A percentile compares a stretch with the other conserved stretches of the same genome.
These are phyloP conservation scores for Gymnarchus niloticus DNA, from an alignment of 2,113 vertebrate genomes.

Conservation along the genomic window DNA sequence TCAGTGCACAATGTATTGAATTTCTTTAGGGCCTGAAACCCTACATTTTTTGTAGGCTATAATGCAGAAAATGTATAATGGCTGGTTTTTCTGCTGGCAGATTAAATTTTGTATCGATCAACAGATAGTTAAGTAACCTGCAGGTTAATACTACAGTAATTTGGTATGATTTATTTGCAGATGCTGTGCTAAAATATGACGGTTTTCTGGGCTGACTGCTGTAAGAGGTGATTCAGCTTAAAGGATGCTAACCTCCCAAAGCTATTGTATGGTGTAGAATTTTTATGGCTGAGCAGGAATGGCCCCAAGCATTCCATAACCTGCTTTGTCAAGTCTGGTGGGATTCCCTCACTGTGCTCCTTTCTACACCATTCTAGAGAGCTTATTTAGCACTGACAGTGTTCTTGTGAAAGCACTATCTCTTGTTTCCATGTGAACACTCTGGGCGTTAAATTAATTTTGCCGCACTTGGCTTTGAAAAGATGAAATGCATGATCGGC, in stretches of 20 bases:
- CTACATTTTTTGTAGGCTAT: background rate
- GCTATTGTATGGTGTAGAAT: background rate
- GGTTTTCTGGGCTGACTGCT: background rate
- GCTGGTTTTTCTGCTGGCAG: background rate
- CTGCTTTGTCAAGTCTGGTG: background rate
- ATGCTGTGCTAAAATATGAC: no score
- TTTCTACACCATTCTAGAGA: background rate
- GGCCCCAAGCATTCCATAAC: background rate
- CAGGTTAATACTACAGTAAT: background rate
- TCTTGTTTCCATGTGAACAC: background rate
- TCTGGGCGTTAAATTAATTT: background rate
- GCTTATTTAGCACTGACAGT: background rate
- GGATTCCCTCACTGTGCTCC: background rate
- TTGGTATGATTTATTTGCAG: background rate
- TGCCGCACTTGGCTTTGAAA: background rate
- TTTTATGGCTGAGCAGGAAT: background rate
- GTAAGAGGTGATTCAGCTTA: background rate
- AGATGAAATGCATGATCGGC: background rate
- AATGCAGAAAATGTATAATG: background rate
- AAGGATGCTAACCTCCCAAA: background rate
- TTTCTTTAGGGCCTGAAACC: background rate
- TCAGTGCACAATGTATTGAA: background rate
- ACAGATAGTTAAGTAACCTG: background rate
- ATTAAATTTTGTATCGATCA: background rate
- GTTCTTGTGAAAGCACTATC: background rate